Conservation (phyloP, 2,888 invertebrate genomes). For the Athetis lepigone region DNA sequence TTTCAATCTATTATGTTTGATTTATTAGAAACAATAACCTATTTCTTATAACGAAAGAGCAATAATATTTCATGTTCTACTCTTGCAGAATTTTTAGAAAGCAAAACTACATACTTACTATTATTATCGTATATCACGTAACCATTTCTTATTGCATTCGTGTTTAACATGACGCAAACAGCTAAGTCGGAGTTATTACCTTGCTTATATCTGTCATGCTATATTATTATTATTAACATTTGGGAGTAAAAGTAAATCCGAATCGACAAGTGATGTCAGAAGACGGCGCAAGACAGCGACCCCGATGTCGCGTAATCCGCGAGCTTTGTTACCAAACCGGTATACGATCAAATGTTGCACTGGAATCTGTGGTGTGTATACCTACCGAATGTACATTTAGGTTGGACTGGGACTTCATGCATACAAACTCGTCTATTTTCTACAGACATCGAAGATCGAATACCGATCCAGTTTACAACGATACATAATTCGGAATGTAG, state of each 20-base stretch:
- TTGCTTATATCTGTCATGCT: no score
- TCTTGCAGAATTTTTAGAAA: slow-evolving; percentile 2
- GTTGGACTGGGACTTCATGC: slow-evolving; percentile 54
- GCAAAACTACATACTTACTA: slow-evolving; percentile 4
- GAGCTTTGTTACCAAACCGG: slow-evolving; percentile 61
- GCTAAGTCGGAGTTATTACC: slow-evolving; percentile 15
- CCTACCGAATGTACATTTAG: slow-evolving; percentile 48
- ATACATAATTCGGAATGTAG: slow-evolving; percentile 74
- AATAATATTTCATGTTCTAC: slow-evolving; percentile 17
- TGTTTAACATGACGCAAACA: slow-evolving; percentile 12
- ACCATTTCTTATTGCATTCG: slow-evolving; percentile 7
- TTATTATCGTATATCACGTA: slow-evolving; percentile 1
- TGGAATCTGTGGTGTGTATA: slow-evolving; percentile 36
- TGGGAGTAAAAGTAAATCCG: slow-evolving; percentile 63
- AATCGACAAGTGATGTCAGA: slow-evolving; percentile 67
- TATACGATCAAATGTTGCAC: slow-evolving; percentile 54
- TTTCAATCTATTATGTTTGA: slow-evolving; percentile 65
- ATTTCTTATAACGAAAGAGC: slow-evolving; percentile 7
- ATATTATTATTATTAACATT: slow-evolving; percentile 29
- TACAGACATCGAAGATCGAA: slow-evolving; percentile 60
- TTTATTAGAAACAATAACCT: slow-evolving; percentile 45
- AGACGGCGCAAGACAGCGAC: slow-evolving; percentile 66
- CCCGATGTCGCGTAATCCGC: slow-evolving; percentile 67
- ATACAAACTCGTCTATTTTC: slow-evolving; percentile 54
- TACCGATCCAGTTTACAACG: slow-evolving; percentile 74